These are phyloP conservation scores for Muscicapa comitata DNA, from an alignment of 2,797 vertebrate species.

Conservation along the genomic window DNA sequence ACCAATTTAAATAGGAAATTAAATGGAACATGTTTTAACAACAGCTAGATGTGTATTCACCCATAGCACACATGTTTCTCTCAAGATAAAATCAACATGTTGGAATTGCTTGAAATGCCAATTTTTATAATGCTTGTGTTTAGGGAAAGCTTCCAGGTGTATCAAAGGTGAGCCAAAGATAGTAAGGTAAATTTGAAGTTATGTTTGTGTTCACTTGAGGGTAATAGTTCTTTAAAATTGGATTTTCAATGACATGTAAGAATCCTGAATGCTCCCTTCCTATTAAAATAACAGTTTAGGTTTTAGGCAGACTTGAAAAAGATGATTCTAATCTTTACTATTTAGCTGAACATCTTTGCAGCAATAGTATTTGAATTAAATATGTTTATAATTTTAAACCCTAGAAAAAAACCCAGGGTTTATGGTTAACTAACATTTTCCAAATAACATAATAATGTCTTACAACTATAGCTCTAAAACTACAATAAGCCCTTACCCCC, in stretches of 20 bases:
- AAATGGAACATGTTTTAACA: not conserved
- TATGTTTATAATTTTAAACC: not conserved
- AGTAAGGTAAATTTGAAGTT: slow-evolving; percentile 22
- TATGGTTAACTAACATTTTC: not conserved
- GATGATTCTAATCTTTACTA: not conserved
- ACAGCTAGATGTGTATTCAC: not conserved
- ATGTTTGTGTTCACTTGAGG: not conserved
- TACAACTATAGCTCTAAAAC: not conserved
- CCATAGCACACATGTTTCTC: not conserved
- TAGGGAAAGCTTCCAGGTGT: not conserved
- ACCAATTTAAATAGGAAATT: not conserved
- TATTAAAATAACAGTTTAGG: not conserved
- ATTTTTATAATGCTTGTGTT: not conserved
- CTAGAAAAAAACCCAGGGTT: not conserved
- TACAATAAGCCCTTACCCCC: not conserved
- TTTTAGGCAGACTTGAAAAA: not conserved
- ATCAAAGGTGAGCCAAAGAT: slow-evolving; percentile 32
- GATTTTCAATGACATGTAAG: not conserved
- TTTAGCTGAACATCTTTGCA: not conserved
- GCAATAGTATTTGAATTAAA: not conserved
- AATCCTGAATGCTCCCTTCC: not conserved
- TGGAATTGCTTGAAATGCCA: not conserved
- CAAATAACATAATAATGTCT: not conserved
- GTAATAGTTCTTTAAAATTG: not conserved
- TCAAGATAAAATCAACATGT: not conserved